A percentile compares a stretch with the other conserved stretches of the same genome.
Conservation (phyloP, 2,113 vertebrate species). For the Ia io region DNA sequence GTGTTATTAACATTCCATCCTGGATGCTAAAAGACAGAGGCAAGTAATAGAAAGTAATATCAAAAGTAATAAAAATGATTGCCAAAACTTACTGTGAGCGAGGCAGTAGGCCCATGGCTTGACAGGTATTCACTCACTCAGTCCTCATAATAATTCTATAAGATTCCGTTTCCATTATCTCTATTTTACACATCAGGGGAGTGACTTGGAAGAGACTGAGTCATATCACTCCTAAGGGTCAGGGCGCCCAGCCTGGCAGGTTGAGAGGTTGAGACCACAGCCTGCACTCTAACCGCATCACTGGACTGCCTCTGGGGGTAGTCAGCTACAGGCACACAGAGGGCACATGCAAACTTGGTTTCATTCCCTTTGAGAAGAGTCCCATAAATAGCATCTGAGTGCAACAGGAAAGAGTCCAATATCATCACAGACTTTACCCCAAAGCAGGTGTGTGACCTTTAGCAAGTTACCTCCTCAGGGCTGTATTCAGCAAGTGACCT, state of each 20-base stretch:
- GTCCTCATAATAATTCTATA: neutral
- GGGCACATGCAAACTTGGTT: neutral
- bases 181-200: neutral
- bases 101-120: neutral
- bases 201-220: neutral
- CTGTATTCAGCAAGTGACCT: neutral
- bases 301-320: neutral
- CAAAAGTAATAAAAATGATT: slow-evolving; percentile 11
- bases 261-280: neutral
- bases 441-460: slow-evolving; percentile 42
- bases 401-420: neutral
- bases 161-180: neutral
- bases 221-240: neutral
- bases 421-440: neutral
- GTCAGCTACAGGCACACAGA: neutral
- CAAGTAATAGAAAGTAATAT: slow-evolving; percentile 6
- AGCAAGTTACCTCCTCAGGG: neutral
- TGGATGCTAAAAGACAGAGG: neutral
- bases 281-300: neutral
- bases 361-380: neutral
- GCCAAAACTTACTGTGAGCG: neutral
- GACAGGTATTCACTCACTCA: neutral
- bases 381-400: neutral
- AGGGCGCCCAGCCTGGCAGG: neutral
- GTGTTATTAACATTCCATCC: neutral